phyloP scores from a whole-genome alignment of 2,888 invertebrate genomes.

The Tiliacea aurago region DNA sequence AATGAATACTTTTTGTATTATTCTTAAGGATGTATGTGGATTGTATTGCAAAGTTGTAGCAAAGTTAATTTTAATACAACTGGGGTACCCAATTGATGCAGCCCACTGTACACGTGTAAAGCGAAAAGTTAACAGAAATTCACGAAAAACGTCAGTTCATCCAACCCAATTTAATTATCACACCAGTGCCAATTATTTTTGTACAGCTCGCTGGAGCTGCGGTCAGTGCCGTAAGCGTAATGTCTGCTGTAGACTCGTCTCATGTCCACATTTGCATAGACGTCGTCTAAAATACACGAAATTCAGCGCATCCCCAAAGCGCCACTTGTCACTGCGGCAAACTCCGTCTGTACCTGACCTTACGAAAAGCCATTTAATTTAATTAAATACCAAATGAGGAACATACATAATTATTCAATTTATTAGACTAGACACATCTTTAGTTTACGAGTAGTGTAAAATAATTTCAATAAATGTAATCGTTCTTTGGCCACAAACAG shows the following conservation, averaged over 20 bases:
- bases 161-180: slow-evolving; percentile 33
- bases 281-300: slow-evolving; percentile 51
- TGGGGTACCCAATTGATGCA: too few relatives aligned
- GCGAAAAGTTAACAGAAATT: slow-evolving; percentile 7
- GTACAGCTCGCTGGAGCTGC: slow-evolving; percentile 36
- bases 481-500: not conserved
- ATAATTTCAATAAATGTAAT: not conserved
- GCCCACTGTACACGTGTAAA: not conserved
- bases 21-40: too few relatives aligned
- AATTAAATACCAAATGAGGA: slow-evolving; percentile 27
- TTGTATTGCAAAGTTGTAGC: too few relatives aligned
- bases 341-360: slow-evolving; percentile 13
- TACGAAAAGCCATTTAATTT: slow-evolving; percentile 16
- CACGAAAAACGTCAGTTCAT: slow-evolving; percentile 9
- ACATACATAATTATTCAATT: slow-evolving; percentile 12
- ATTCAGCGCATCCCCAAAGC: slow-evolving; percentile 45
- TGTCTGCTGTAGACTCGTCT: slow-evolving; percentile 56
- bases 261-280: slow-evolving; percentile 57
- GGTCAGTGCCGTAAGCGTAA: slow-evolving; percentile 54
- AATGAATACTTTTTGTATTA: too few relatives aligned
- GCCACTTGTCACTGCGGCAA: slow-evolving; percentile 37
- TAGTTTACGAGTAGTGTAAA: not conserved
- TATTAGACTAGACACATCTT: not conserved
- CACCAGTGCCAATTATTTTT: slow-evolving; percentile 42
- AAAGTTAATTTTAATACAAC: too few relatives aligned